Evolutionary conservation across 2,113 vertebrate species (phyloP).

Genomic region (Callithrix jacchus): DNA sequence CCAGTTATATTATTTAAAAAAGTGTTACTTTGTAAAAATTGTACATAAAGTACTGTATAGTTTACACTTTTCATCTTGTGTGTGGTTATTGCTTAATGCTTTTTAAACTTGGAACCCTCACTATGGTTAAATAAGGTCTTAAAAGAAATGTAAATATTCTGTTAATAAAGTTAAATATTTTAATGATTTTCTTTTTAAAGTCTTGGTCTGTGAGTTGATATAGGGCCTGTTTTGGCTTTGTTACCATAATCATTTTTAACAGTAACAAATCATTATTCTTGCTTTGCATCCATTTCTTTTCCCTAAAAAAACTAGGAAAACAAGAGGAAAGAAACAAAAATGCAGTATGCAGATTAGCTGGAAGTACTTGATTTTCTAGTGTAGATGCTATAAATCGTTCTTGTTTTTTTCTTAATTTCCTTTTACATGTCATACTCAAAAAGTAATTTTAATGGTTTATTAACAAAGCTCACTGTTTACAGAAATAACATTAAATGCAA

Average conservation of each 20-base stretch:
- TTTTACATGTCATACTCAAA: neutral
- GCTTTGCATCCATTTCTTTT: neutral
- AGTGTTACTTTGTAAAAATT: constrained; percentile 91
- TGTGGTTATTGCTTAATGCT: constrained; percentile 89
- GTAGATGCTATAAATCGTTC: neutral
- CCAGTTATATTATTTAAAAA: constrained; percentile 89
- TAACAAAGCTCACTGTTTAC: constrained; percentile 45
- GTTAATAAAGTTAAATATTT: constrained; percentile 93
- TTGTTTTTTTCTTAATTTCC: neutral
- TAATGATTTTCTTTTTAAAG: constrained; percentile 85
- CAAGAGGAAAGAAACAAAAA: neutral
- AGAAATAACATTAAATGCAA: constrained; percentile 52
- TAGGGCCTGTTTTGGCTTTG: constrained; percentile 11
- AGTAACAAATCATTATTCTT: constrained; percentile 13
- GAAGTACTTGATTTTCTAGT: constrained; percentile 3
- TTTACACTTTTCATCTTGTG: constrained; percentile 88
- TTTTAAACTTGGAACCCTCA: constrained; percentile 86
- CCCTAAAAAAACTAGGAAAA: neutral
- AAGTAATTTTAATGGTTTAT: constrained; percentile 62
- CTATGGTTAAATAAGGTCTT: constrained; percentile 84
- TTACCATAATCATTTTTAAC: constrained; percentile 16
- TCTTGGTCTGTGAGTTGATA: constrained; percentile 72
- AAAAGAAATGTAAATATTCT: constrained; percentile 87
- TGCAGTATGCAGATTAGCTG: neutral
- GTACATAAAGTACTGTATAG: constrained; percentile 90